Conservation (phyloP, 2,888 invertebrate species). For the Diploptera punctata region DNA sequence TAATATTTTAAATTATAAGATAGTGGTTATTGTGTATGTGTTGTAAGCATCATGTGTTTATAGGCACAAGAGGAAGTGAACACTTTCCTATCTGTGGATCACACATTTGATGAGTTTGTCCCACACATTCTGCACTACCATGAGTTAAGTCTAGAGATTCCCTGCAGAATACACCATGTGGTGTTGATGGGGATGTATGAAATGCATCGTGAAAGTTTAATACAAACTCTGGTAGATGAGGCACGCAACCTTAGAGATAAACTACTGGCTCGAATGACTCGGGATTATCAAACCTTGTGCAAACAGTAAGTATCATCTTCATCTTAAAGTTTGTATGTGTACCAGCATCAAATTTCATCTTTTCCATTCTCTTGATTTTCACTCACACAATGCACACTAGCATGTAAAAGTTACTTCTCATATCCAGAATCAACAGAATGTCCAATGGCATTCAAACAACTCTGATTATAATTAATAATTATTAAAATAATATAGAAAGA, state of each 20-base stretch:
- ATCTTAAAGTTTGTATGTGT: too few relatives aligned
- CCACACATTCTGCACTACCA: slow-evolving; percentile 55
- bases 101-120: slow-evolving; percentile 56
- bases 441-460: too few relatives aligned
- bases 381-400: too few relatives aligned
- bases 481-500: too few relatives aligned
- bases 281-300: slow-evolving; percentile 80
- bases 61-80: slow-evolving; percentile 69
- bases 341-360: too few relatives aligned
- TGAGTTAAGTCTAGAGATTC: slow-evolving; percentile 58
- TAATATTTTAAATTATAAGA: too few relatives aligned
- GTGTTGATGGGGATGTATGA: slow-evolving; percentile 84
- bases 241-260: slow-evolving; percentile 73
- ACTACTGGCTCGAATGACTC: slow-evolving; percentile 75
- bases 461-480: too few relatives aligned
- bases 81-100: slow-evolving; percentile 68
- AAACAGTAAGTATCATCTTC: slow-evolving; percentile 69
- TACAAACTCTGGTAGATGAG: slow-evolving; percentile 70
- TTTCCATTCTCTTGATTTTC: too few relatives aligned
- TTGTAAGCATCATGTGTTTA: too few relatives aligned
- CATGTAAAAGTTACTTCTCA: too few relatives aligned
- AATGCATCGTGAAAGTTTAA: slow-evolving; percentile 80
- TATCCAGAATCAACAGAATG: too few relatives aligned
- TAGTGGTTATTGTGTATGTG: not conserved
- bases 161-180: slow-evolving; percentile 64